Evolutionary conservation across 1,140 invertebrate species (phyloP), one percentile per base, ranked within the genome.

Genomic region (Aphelinus certus): DNA sequence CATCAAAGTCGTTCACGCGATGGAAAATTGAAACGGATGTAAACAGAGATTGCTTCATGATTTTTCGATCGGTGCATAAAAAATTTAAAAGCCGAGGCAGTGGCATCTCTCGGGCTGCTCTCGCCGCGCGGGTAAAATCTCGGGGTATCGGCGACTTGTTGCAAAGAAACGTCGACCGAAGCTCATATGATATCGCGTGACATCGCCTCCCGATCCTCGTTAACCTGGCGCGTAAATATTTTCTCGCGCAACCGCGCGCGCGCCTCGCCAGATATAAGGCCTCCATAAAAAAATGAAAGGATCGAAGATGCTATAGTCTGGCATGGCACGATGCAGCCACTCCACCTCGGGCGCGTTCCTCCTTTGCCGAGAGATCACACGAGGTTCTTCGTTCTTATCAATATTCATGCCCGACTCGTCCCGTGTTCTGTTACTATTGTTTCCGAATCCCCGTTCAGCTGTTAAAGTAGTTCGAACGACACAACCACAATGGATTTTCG

Each of bases 111-210:
- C 42, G 26, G 26, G 26, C 26, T 0, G 0, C 26, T 26, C 26
- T 26, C 26, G 63, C 3, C 26, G 26, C 3, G 0, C 7, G n/a
- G n/a, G 9, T 62, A 64, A 47, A 69, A 69, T 61, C 47, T 66
- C 43, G 7, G 26, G n/a, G 60, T 76, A 80, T 79, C 71, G 78
- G 73, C 73, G 78, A 80, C 78, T 79, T 80, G 80, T 81, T 81
- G 79, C 78, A 65, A 80, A 66, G 64, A 65, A 46, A 60, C n/a
- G 49, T 3, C 53, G 9, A 43, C 58, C 45, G 2, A 2, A 55
- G 56, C 49, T 74, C 64, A 43, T 67, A 68, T 61, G 60, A 49
- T 55, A 45, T 26, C 46, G 45, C 5, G 7, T 64, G 42, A 45
- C 47, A 53, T 7, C 1, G 7, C 61, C 26, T 45, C 26, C 4